Percentiles rank a stretch among this genome's conserved stretches.
Conservation (phyloP, 1,140 invertebrate species). For the Diachasma alloeum region DNA sequence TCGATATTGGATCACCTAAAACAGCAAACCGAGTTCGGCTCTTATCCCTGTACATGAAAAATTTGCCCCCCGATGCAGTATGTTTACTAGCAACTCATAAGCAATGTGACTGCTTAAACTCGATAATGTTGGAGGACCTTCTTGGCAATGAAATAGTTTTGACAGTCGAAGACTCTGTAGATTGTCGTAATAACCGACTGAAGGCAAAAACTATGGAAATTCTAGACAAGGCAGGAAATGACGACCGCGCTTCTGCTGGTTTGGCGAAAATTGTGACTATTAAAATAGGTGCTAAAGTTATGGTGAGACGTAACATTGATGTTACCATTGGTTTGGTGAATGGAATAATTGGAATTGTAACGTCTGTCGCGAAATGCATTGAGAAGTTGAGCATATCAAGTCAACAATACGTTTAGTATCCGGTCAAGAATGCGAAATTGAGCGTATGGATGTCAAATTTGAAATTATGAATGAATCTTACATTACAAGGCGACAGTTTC, state of each 20-base stretch:
- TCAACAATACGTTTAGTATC: no score
- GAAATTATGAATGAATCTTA: no score
- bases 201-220: background rate
- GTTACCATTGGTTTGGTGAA: no score
- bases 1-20: constrained; percentile 6
- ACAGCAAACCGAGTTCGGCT: background rate
- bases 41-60: background rate
- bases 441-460: no score
- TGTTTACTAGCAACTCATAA: background rate
- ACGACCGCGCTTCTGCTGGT: background rate
- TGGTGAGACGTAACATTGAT: no score
- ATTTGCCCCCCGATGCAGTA: background rate
- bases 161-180: background rate
- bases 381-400: no score
- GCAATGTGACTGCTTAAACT: background rate
- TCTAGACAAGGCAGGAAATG: background rate
- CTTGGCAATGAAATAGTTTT: background rate
- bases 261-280: constrained; percentile 35
- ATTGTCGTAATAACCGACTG: background rate
- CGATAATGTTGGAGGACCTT: background rate
- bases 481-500: no score
- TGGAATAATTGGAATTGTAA: no score
- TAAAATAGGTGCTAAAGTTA: constrained; percentile 45
- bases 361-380: no score
- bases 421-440: no score